These are phyloP conservation scores for Aporrectodea caliginosa DNA, from an alignment of 1,140 invertebrate species.

Conservation along the genomic window DNA sequence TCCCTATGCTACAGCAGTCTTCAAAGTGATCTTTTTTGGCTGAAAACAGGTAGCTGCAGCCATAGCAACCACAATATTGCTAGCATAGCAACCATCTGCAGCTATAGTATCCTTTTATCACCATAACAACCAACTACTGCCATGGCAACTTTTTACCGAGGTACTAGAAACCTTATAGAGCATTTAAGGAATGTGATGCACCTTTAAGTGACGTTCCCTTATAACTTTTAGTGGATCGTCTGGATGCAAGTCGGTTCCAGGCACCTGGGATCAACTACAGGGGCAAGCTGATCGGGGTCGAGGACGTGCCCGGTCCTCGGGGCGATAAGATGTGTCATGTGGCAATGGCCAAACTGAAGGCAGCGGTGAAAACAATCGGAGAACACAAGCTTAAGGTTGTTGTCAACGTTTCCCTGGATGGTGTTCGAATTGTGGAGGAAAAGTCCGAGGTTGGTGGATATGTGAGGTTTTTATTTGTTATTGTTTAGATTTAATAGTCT, in stretches of 20 bases:
- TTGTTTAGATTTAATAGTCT: too few species aligned
- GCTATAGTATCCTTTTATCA: too few species aligned
- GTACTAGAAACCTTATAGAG: too few species aligned
- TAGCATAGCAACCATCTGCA: too few species aligned
- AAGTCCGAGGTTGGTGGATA: slow-evolving; percentile 71
- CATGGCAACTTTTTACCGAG: too few species aligned
- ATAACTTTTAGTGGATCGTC: background rate
- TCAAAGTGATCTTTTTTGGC: too few species aligned
- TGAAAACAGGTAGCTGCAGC: too few species aligned
- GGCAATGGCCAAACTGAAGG: slow-evolving; percentile 68
- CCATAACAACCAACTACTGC: too few species aligned
- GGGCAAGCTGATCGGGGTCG: slow-evolving; percentile 90
- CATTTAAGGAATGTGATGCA: too few species aligned
- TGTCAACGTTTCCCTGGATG: slow-evolving; percentile 92
- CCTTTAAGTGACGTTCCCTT: too few species aligned
- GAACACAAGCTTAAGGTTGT: slow-evolving; percentile 95
- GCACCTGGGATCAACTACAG: slow-evolving; percentile 90
- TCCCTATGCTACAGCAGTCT: too few species aligned
- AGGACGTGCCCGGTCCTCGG: slow-evolving; percentile 87
- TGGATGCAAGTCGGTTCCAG: slow-evolving; percentile 75
- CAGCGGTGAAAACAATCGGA: slow-evolving; percentile 71
- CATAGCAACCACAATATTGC: too few species aligned
- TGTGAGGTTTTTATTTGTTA: slow-evolving; percentile 35
- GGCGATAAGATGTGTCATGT: slow-evolving; percentile 75
- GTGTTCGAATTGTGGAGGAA: slow-evolving; percentile 86